Evolutionary conservation across 2,888 invertebrate genomes (phyloP), one percentile per base, ranked within the genome.

Genomic region (Pycnomerus fuliginosus): DNA sequence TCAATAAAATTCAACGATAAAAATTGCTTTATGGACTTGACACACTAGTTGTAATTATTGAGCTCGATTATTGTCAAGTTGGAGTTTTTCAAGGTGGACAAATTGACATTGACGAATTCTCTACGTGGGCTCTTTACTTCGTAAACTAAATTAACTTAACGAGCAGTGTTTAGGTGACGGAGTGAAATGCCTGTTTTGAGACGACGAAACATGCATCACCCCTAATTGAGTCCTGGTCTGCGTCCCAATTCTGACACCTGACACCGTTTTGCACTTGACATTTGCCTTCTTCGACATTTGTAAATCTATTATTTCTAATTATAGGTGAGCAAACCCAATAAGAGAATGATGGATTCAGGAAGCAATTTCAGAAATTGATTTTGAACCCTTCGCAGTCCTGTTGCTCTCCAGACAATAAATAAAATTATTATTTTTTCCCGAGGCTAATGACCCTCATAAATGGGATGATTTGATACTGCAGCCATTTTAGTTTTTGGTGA

Each of bases 221-320:
- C 61, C 62, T 65, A 64, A 65, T 64, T 65, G 64, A 61, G 55
- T 58, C 56, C 64, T 65, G 64, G 54, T 54, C 55, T 61, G 51
- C 55, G 58, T 66, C 62, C 61, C 50, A 49, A 48, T 52, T 44
- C 54, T 62, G 69, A 66, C 69, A 68, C 68, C 65, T 67, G 68
- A 69, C 68, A 69, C 65, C 53, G 53, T 55, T 63, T 63, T 62
- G 61, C 62, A 64, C 65, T 66, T 59, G 63, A 61, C 62, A 67
- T 66, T 67, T 63, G 58, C 62, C 64, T 63, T 55, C 46, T 63
- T 64, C 57, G 59, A 56, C 56, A 40, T 58, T n/a, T n/a, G n/a
- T n/a, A n/a, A n/a, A n/a, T n/a, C n/a, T n/a, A n/a, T n/a, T n/a
- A n/a, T n/a, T n/a, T n/a, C n/a, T n/a, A n/a, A n/a, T n/a, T n/a